Percentiles rank a stretch among this genome's conserved stretches.
phyloP scores from a whole-genome alignment of 2,113 vertebrate species.

The Syrrhaptes paradoxus region DNA sequence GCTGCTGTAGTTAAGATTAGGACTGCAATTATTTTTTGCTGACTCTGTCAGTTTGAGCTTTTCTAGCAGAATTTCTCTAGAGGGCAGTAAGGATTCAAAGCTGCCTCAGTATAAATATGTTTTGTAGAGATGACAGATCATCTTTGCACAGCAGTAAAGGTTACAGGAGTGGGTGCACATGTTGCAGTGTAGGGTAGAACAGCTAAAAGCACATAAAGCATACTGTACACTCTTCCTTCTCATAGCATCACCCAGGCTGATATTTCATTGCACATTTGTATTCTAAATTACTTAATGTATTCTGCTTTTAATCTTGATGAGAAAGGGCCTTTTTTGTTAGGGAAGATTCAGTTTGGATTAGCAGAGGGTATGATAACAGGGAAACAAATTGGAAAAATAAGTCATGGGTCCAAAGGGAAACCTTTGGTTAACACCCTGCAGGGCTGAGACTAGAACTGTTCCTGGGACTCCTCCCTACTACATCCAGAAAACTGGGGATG shows the following conservation, averaged over 20 bases:
- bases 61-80: conserved; percentile 76
- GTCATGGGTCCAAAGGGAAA: neutral
- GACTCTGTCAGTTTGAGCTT: conserved; percentile 57
- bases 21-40: conserved; percentile 65
- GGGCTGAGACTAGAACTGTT: neutral
- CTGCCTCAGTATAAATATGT: conserved; percentile 6
- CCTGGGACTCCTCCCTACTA: neutral
- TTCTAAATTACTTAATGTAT: neutral
- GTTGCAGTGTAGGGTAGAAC: conserved; percentile 49
- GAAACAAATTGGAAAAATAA: neutral
- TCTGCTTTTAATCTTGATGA: neutral
- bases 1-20: conserved; percentile 13
- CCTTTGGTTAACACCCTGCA: neutral
- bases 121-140: conserved; percentile 60
- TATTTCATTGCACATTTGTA: conserved; percentile 22
- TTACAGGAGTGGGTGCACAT: conserved; percentile 52
- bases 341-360: neutral
- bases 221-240: conserved; percentile 16
- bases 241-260: conserved; percentile 24
- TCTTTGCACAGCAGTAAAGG: conserved; percentile 59
- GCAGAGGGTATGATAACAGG: neutral
- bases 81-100: conserved; percentile 74
- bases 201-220: conserved; percentile 56
- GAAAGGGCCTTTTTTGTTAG: neutral
- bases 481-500: neutral